A percentile compares a stretch with the other conserved stretches of the same genome.
Conservation (phyloP, 2,113 vertebrate genomes). For the Ovis aries region DNA sequence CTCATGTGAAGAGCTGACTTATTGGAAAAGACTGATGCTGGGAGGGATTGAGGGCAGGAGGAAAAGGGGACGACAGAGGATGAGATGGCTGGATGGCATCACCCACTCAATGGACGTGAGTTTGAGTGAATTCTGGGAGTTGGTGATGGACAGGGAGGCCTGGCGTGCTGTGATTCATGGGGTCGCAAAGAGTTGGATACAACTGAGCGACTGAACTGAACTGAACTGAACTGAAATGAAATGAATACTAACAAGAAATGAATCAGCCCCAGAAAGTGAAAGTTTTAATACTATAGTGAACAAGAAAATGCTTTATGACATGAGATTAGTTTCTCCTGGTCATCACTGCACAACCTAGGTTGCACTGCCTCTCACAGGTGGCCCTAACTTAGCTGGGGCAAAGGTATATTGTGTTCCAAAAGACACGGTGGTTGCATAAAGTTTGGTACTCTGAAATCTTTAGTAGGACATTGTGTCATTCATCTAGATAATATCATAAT, state of each 20-base stretch:
- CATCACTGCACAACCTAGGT: neutral
- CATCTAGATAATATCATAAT: neutral
- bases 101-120: too few species aligned
- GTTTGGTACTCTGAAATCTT: neutral
- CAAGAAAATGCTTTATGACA: neutral
- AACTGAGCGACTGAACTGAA: too few species aligned
- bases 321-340: neutral
- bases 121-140: too few species aligned
- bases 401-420: neutral
- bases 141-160: too few species aligned
- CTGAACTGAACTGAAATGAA: too few species aligned
- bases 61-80: fast-evolving
- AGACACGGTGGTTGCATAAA: neutral
- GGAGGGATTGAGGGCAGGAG: too few species aligned
- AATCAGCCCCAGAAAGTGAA: neutral
- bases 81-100: too few species aligned
- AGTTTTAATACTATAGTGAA: neutral
- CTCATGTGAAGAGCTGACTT: too few species aligned
- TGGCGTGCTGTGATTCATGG: too few species aligned
- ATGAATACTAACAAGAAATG: neutral
- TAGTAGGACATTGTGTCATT: neutral
- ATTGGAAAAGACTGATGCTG: too few species aligned
- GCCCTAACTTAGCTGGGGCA: neutral
- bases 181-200: too few species aligned
- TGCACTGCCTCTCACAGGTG: neutral